Base-by-base conservation (phyloP, 2,888 invertebrate genomes). In the Pseudolycoriella hygida region DNA sequence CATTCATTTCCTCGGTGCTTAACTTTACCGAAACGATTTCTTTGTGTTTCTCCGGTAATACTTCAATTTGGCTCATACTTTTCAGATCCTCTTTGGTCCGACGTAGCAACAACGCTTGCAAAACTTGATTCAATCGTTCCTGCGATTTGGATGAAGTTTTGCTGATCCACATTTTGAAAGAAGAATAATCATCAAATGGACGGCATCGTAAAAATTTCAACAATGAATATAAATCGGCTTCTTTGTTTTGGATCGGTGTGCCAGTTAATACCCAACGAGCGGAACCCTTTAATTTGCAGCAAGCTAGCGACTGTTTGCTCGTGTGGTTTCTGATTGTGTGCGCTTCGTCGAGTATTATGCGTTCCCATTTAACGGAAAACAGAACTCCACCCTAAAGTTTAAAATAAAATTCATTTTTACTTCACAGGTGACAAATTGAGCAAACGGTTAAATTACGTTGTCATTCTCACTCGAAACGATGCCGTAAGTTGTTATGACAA, bases 181-280 rank as follows among this genome's bases (percentile, higher is more conserved):
- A 79, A 11, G 64, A 66, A 39, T 85, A 67, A 51, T 96, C 92
- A 59, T 92, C 85, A 61, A 96, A 94, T 1, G 96, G 96, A 6
- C 79, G 70, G 57, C 87, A 86, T 12, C 77, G 67, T 8, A 97
- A 63, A 61, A 92, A 97, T 61, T 90, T 84, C 12, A 87, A 59
- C 40, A 87, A 62, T 1, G 85, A 75, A 63, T 77, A 88, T 34
- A 87, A 67, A 60, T 88, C 93, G 47, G 82, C 64, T 58, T 90
- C 83, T 60, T 88, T 85, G 62, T 97, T 97, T 57, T 96, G 96
- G 38, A 97, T 81, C 0, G 96, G 96, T 0, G 94, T 94, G 19
- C 96, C 96, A 0, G 94, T 92, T 17, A 96, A 71, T 1, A 80
- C 81, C 88, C 88, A 90, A 11, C 89, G 76, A 2, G 72, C 67